Percentiles rank a stretch among this genome's conserved stretches.
phyloP scores from a whole-genome alignment of 2,113 vertebrate species.

The Bungarus multicinctus region DNA sequence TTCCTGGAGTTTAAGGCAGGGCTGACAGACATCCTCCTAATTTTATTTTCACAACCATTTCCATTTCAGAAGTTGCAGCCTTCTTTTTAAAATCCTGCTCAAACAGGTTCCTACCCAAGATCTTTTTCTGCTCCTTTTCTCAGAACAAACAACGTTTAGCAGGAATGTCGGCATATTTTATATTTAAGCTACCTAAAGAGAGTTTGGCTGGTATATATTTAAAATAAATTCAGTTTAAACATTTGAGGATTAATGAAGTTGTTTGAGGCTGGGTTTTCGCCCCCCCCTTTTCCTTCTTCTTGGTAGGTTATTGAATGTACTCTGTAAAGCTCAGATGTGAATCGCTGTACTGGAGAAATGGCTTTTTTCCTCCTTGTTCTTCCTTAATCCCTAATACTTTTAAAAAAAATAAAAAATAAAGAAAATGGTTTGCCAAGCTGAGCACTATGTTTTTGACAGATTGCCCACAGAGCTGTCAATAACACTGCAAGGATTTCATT shows the following conservation, averaged over 20 bases:
- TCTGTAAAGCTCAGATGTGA: constrained; percentile 65
- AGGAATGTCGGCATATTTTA: constrained; percentile 52
- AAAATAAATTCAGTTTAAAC: constrained; percentile 57
- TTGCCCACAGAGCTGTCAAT: constrained; percentile 15
- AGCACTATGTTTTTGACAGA: background rate
- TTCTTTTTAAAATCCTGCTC: background rate
- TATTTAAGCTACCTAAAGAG: constrained; percentile 57
- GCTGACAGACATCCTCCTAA: background rate
- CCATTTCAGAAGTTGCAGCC: background rate
- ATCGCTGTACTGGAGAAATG: constrained; percentile 65
- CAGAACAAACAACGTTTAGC: constrained; percentile 41
- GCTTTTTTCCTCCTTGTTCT: constrained; percentile 38
- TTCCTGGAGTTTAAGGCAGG: background rate
- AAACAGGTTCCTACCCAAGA: constrained; percentile 1
- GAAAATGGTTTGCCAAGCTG: background rate
- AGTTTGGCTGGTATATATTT: constrained; percentile 66
- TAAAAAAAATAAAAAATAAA: background rate
- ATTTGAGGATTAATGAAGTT: constrained; percentile 64
- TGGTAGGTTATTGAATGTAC: constrained; percentile 64
- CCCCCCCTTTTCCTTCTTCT: constrained; percentile 15
- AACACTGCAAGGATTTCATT: constrained; percentile 14
- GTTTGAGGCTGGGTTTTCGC: constrained; percentile 38
- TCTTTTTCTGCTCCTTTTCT: background rate
- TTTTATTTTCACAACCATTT: background rate
- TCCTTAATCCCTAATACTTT: constrained; percentile 63